Evolutionary conservation across 2,797 vertebrate species (phyloP), one percentile per base, ranked within the genome.

Genomic region (Microhierax caerulescens): DNA sequence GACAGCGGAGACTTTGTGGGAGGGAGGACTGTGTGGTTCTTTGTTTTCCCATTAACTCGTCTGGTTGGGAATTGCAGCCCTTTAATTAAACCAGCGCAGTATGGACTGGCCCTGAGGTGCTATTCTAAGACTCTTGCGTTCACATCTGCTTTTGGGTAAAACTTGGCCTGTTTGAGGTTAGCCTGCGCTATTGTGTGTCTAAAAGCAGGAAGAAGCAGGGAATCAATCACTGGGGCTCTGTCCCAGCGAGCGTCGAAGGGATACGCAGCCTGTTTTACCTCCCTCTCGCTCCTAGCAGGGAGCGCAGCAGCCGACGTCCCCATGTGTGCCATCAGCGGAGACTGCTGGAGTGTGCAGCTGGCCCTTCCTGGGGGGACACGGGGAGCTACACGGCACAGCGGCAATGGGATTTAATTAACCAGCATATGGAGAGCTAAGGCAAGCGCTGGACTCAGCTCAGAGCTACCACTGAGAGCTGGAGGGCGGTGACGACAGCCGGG

Each of bases 81-180:
- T 94, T 80, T 93, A 85, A 89, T 94, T 96, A 94, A 93, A 72
- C 12, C 72, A 28, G 84, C 8, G 0, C 90, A 56, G 70, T n/a
- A 54, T 1, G 1, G 63, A 39, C 59, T 48, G 54, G 61, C 93
- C 91, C 77, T 2, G 75, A 83, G 88, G 70, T 68, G 94, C 85
- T 91, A 32, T 94, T 94, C 43, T 70, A 36, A 73, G 90, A 23
- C 50, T 7, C 5, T 65, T 85, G 48, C 78, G 2, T 37, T 85
- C 93, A 76, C 94, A 95, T 89, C 93, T 97, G 93, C 77, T 90
- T 97, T 88, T 25, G 96, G 79, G 87, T 90, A 63, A 80, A 75
- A 82, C 72, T 93, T 25, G 16, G 94, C 91, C 57, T 10, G 41
- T 32, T 57, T 36, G 91, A 84, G 75, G 60, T 75, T 81, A 78